Conservation (phyloP, 2,113 vertebrate genomes). For the Thunnus maccoyii region DNA sequence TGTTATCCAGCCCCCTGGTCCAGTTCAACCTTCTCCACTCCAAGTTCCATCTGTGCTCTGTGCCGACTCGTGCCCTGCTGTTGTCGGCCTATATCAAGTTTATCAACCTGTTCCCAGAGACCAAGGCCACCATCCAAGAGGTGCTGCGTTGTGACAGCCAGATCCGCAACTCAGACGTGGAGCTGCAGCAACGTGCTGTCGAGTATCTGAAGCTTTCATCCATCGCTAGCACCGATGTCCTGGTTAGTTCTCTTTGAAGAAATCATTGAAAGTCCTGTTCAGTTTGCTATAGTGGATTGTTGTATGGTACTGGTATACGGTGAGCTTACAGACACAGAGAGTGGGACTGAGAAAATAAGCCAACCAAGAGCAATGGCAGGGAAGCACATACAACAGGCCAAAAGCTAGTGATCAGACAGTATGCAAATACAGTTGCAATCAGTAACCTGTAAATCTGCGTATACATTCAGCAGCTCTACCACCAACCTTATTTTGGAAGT, state of each 20-base stretch:
- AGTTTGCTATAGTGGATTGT: too few species aligned
- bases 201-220: conserved; percentile 96
- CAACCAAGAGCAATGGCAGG: too few species aligned
- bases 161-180: conserved; percentile 93
- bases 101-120: conserved; percentile 96
- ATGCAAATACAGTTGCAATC: too few species aligned
- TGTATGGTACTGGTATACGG: too few species aligned
- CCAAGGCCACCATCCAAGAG: conserved; percentile 94
- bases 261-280: too few species aligned
- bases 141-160: conserved; percentile 94
- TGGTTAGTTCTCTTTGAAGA: conserved; percentile 83
- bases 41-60: conserved; percentile 94
- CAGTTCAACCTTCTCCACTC: conserved; percentile 96
- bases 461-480: too few species aligned
- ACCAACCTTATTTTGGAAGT: too few species aligned
- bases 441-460: too few species aligned
- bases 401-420: too few species aligned
- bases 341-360: too few species aligned
- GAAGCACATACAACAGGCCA: too few species aligned
- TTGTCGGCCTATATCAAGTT: conserved; percentile 96
- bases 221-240: conserved; percentile 93
- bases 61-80: conserved; percentile 91
- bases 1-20: conserved; percentile 87
- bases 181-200: conserved; percentile 94
- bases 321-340: too few species aligned